These are phyloP conservation scores for Pedionomus torquatus DNA, from an alignment of 2,113 vertebrate genomes.

Conservation along the genomic window DNA sequence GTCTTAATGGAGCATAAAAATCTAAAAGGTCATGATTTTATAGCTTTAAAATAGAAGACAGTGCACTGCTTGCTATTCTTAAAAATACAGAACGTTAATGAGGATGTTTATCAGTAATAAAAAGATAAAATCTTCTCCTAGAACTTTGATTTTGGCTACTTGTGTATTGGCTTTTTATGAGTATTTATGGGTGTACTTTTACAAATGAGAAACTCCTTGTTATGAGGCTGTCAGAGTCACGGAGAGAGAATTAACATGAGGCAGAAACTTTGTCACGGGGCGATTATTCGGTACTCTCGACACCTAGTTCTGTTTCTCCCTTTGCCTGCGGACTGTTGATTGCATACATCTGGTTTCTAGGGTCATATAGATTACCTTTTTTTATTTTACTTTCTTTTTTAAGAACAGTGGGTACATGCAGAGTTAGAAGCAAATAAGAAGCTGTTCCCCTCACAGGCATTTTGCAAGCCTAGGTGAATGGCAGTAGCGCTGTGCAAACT, in stretches of 20 bases:
- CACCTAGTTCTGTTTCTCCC: neutral
- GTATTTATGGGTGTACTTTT: neutral
- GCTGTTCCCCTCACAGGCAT: neutral
- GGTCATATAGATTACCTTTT: neutral
- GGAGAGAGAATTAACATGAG: neutral
- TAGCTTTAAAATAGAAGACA: neutral
- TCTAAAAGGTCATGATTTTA: conserved; percentile 19
- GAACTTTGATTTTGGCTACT: neutral
- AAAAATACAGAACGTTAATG: conserved; percentile 27
- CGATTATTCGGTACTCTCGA: neutral
- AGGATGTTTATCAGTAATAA: neutral
- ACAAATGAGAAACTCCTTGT: neutral
- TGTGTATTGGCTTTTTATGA: neutral
- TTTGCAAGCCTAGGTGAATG: neutral
- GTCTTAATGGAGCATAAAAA: conserved; percentile 28
- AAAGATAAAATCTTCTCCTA: neutral
- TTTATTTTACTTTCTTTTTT: neutral
- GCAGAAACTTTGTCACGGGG: neutral
- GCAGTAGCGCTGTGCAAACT: neutral
- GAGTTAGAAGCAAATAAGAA: neutral
- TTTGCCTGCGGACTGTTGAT: neutral
- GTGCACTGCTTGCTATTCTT: neutral
- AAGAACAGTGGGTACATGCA: neutral
- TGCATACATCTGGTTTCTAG: neutral
- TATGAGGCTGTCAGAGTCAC: neutral